Conservation (phyloP, 2,797 vertebrate genomes). For the Tenualosa thibaudeaui region DNA sequence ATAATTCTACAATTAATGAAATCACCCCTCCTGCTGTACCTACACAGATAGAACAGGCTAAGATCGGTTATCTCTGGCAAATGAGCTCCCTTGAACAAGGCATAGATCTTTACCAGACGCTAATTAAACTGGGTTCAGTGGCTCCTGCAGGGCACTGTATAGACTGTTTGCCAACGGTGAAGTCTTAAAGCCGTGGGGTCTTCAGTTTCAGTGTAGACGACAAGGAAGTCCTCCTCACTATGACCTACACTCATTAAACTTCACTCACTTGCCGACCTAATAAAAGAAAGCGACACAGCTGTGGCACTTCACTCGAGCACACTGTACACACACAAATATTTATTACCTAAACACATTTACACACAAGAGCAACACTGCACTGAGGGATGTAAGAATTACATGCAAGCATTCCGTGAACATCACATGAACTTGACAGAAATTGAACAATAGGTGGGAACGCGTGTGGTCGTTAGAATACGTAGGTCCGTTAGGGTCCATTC, state of each 20-base stretch:
- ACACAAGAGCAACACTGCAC: not conserved
- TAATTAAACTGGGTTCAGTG: not conserved
- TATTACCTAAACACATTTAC: not conserved
- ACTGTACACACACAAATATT: not conserved
- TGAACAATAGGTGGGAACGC: not conserved
- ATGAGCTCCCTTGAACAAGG: not conserved
- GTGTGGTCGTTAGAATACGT: not conserved
- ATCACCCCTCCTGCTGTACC: not conserved
- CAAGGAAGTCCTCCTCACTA: not conserved
- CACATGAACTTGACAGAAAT: not conserved
- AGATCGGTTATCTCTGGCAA: not conserved
- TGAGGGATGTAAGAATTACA: not conserved
- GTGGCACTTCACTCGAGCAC: not conserved
- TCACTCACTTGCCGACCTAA: not conserved
- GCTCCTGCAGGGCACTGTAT: not conserved
- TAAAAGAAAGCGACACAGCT: not conserved
- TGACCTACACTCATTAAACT: slow-evolving; percentile 6
- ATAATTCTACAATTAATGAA: slow-evolving; percentile 8
- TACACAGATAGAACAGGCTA: not conserved
- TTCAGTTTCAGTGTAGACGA: not conserved
- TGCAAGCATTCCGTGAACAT: not conserved
- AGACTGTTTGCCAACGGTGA: not conserved
- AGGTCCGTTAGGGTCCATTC: not conserved
- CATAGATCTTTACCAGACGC: not conserved
- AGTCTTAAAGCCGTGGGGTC: not conserved